These are phyloP conservation scores for Keiferia lycopersicella DNA, from an alignment of 2,888 invertebrate species.

Conservation along the genomic window DNA sequence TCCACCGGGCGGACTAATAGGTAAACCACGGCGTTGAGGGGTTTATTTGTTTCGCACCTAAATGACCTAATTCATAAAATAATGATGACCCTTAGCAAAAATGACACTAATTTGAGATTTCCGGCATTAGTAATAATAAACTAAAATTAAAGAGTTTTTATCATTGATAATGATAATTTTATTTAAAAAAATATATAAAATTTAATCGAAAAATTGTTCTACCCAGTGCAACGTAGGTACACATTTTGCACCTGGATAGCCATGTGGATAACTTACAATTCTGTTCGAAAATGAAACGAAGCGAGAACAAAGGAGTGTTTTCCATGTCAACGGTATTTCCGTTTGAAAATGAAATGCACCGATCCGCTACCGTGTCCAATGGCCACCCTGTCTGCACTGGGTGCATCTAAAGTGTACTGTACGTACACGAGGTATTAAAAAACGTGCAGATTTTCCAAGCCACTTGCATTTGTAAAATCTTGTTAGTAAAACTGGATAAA, in stretches of 20 bases:
- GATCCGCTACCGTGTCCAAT: slow-evolving; percentile 48
- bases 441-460: slow-evolving; percentile 5
- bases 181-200: background rate
- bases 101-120: no score
- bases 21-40: no score
- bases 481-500: background rate
- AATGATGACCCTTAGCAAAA: no score
- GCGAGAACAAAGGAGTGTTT: slow-evolving; percentile 67
- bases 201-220: background rate
- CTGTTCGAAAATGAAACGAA: slow-evolving; percentile 58
- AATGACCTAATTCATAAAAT: no score
- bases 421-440: background rate
- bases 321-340: slow-evolving; percentile 72
- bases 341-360: slow-evolving; percentile 68
- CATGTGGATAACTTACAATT: slow-evolving; percentile 49
- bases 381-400: slow-evolving; percentile 47
- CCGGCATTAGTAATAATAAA: no score
- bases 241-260: slow-evolving; percentile 45
- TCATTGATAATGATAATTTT: no score
- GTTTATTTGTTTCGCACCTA: no score
- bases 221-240: slow-evolving; percentile 13
- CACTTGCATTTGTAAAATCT: background rate
- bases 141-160: no score
- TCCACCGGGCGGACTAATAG: no score
- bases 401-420: background rate